Base-by-base conservation (phyloP, 2,797 vertebrate genomes). In the Melanotaenia pygmaea region DNA sequence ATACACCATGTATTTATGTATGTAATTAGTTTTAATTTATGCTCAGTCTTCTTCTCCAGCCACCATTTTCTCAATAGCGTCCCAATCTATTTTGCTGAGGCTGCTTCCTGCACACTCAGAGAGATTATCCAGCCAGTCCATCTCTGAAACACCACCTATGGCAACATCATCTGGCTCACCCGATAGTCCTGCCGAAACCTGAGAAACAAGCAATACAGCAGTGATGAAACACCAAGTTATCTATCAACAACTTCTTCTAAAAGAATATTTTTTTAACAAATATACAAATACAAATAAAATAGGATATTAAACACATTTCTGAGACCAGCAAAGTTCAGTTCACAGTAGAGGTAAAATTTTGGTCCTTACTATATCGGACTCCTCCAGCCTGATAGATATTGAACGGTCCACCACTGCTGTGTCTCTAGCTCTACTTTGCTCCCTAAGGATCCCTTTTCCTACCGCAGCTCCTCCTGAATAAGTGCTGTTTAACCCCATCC, bases 71-170 rank as follows among this genome's bases (percentile, higher is more conserved):
- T 99, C 97, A 1, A 99, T 77, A 8, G 94, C 96, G 0, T 83
- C 93, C 98, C 98, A 99, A 90, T 99, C 97, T 20, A 99, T 93
- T 84, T 94, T 95, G 91, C 96, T 97, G 66, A 99, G 94, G 73
- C 91, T 89, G 81, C 96, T 97, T 77, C 95, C 91, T 0, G 92
- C 94, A 72, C 95, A 96, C 47, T 93, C 95, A 38, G 96, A 97
- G 16, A 93, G 28, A 8, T 83, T 85, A 30, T 96, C 96, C 8
- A 85, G 5, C 76, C 89, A 86, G 0, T 81, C 65, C 61, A 59
- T 76, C 47, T 63, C 82, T 6, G 69, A 64, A 43, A 59, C 61
- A 32, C 43, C 83, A 43, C 66, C 18, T 35, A 9, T 2, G 0
- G 32, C 35, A 37, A 56, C 71, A 54, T 76, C 85, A 6, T 37